Evolutionary conservation across 2,113 vertebrate genomes (phyloP), one percentile per base, ranked within the genome.

Genomic region (Misgurnus mizolepis): DNA sequence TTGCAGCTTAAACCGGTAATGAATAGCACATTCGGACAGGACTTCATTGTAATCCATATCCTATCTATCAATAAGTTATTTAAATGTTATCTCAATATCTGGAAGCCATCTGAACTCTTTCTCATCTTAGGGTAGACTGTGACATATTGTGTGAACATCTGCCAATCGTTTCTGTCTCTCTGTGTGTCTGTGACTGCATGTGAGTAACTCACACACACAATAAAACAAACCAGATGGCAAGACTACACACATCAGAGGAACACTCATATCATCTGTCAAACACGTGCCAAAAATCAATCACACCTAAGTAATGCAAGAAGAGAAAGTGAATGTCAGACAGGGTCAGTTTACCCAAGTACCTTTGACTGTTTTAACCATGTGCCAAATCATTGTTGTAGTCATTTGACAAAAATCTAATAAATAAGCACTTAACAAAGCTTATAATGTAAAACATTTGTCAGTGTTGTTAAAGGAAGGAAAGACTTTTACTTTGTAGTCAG

Each of bases 181-280:
- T 73, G 74, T 80, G 49, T 72, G 67, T 67, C 50, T 68, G 47
- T 67, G 40, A 71, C 49, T 81, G 41, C 49, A 27, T 61, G 65
- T 84, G 84, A 79, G 78, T 89, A 62, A 60, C 27, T 1, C 27
- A 75, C 40, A 76, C 40, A 72, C 17, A 71, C 15, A 74, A 60
- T 76, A 64, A 76, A 76, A 27, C 73, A 64, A 64, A 27, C 73
- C 73, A 76, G 22, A 64, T 76, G 73, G 60, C 22, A 76, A 64
- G 43, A 76, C 27, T 64, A 22, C 22, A 55, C 45, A 50, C 45
- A 40, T 76, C 27, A 65, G 61, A 66, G 4, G 43, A 9, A 47
- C 14, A 43, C 69, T 70, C 40, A 49, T 15, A 70, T 58, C 50
- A 72, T 72, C 50, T 62, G 67, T 71, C n/a, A 61, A 67, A 34